phyloP scores from a whole-genome alignment of 2,888 invertebrate genomes.

The Myathropa florea region DNA sequence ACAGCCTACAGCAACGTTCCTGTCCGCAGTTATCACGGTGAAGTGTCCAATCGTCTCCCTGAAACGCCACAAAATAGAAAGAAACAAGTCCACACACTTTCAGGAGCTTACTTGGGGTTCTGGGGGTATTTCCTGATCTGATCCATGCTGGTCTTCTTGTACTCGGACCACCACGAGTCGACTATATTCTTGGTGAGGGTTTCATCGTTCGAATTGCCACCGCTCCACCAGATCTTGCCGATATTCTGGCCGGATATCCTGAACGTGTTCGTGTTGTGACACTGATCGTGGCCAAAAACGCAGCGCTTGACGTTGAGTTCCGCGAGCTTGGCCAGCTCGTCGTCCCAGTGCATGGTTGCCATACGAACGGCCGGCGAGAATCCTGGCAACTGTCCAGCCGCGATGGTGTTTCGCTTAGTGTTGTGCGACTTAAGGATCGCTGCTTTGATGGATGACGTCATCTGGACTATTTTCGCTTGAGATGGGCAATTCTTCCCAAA shows the following conservation, averaged over 20 bases:
- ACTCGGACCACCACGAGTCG: background rate
- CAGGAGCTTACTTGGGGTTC: background rate
- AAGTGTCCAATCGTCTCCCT: constrained; percentile 60
- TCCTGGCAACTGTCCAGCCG: constrained; percentile 66
- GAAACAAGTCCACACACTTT: background rate
- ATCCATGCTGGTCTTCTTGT: constrained; percentile 8
- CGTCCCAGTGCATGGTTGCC: constrained; percentile 75
- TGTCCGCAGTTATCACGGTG: constrained; percentile 59
- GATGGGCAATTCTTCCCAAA: background rate
- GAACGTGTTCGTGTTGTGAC: constrained; percentile 74
- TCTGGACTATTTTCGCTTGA: background rate
- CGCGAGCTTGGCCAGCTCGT: constrained; percentile 75
- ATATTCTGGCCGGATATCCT: constrained; percentile 75
- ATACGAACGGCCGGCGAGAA: constrained; percentile 74
- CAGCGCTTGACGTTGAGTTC: constrained; percentile 73
- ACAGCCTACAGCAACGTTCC: constrained; percentile 62
- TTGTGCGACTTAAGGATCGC: background rate
- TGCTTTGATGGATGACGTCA: background rate
- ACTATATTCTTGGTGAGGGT: background rate
- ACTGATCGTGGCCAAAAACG: constrained; percentile 73
- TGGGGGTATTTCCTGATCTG: background rate
- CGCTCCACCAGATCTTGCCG: constrained; percentile 68
- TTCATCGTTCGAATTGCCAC: background rate
- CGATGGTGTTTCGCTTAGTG: constrained; percentile 59
- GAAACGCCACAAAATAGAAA: background rate